Percentiles rank a stretch among this genome's conserved stretches.
phyloP scores from a whole-genome alignment of 2,113 vertebrate species.

The Sphyrna mokarran region DNA sequence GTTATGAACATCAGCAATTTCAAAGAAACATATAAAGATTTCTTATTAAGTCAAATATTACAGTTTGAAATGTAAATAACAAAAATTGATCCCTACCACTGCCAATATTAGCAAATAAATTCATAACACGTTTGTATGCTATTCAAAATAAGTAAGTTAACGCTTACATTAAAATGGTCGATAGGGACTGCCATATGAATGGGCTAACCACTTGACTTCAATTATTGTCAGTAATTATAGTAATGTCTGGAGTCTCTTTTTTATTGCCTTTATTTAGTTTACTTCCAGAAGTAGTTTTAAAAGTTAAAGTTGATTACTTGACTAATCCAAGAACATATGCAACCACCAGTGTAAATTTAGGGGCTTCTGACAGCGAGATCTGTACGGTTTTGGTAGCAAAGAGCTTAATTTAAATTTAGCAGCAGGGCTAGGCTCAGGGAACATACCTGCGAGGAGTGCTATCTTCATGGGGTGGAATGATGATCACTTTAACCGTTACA shows the following conservation, averaged over 20 bases:
- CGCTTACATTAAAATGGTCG: not conserved
- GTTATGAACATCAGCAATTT: not conserved
- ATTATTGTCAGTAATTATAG: not conserved
- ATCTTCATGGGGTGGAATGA: conserved; percentile 87
- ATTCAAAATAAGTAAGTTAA: not conserved
- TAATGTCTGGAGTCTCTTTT: not conserved
- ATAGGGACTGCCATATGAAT: not conserved
- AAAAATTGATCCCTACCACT: not conserved
- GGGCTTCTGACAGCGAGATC: not conserved
- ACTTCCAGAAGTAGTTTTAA: not conserved
- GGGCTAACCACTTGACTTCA: not conserved
- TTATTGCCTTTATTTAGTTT: not conserved
- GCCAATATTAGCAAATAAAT: not conserved
- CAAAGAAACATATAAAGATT: not conserved
- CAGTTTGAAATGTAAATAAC: not conserved
- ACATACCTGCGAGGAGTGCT: conserved; percentile 84
- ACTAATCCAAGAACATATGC: not conserved
- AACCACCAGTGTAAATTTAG: not conserved
- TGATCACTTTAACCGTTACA: conserved; percentile 88
- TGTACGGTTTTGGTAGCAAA: not conserved
- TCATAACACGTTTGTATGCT: not conserved
- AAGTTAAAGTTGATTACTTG: not conserved
- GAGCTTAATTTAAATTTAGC: not conserved
- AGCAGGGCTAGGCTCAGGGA: not conserved
- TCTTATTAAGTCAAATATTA: not conserved